These are phyloP conservation scores for Eutolmus rufibarbis DNA, from an alignment of 2,888 invertebrate genomes.

Conservation along the genomic window DNA sequence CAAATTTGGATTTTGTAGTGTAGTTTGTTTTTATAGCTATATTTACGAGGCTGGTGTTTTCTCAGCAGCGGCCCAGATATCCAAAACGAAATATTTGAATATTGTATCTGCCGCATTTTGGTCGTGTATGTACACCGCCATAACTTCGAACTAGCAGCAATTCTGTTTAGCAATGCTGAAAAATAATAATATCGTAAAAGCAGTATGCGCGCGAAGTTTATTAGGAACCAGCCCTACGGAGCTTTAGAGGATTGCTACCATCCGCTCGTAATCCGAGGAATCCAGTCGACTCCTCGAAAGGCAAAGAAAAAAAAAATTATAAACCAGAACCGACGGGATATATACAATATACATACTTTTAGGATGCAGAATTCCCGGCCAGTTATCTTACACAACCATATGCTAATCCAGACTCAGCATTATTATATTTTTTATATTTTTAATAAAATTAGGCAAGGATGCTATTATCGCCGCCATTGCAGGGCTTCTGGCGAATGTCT, in stretches of 20 bases:
- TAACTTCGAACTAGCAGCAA: slow-evolving; percentile 10
- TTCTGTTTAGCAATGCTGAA: slow-evolving; percentile 20
- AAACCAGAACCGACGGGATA: slow-evolving; percentile 9
- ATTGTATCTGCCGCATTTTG: background rate
- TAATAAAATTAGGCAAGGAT: slow-evolving; percentile 31
- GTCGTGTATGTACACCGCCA: slow-evolving; percentile 29
- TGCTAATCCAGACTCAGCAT: background rate
- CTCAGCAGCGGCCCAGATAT: background rate
- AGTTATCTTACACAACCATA: slow-evolving; percentile 20
- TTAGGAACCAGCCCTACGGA: background rate
- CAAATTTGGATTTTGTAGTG: slow-evolving; percentile 4
- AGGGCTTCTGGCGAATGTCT: slow-evolving; percentile 20
- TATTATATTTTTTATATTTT: background rate
- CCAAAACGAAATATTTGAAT: background rate
- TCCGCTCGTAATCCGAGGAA: background rate
- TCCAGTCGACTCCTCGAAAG: background rate
- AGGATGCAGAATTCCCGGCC: slow-evolving; percentile 1
- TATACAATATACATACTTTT: background rate
- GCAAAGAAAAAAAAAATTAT: background rate
- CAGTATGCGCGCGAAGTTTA: slow-evolving; percentile 26
- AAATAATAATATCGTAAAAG: slow-evolving; percentile 31
- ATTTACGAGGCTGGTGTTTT: background rate
- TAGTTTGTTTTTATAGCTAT: slow-evolving; percentile 22
- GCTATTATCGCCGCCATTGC: slow-evolving; percentile 18
- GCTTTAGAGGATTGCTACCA: background rate